phyloP scores from a whole-genome alignment of 2,797 vertebrate genomes.

The Phrynocephalus forsythii region DNA sequence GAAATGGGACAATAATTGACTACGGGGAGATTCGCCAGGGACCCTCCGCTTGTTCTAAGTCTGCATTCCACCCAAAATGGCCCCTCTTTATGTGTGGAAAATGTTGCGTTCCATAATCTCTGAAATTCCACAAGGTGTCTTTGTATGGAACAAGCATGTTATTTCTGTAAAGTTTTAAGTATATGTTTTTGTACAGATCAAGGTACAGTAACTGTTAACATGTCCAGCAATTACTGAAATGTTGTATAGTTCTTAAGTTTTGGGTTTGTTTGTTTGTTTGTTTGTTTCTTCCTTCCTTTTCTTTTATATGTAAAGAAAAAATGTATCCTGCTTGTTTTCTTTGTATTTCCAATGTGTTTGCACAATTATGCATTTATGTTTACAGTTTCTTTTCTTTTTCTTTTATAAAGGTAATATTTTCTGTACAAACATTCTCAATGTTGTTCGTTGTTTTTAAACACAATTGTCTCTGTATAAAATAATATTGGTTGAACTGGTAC shows the following conservation, averaged over 20 bases:
- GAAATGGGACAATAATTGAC: constrained; percentile 62
- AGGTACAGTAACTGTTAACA: constrained; percentile 80
- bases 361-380: constrained; percentile 84
- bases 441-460: constrained; percentile 96
- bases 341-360: constrained; percentile 90
- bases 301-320: constrained; percentile 81
- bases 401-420: constrained; percentile 86
- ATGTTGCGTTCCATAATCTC: constrained; percentile 68
- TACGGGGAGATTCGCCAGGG: constrained; percentile 24
- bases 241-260: constrained; percentile 83
- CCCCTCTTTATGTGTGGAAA: constrained; percentile 78
- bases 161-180: constrained; percentile 82
- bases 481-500: constrained; percentile 88
- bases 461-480: constrained; percentile 92
- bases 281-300: constrained; percentile 21
- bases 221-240: constrained; percentile 83
- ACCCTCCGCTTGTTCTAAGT: constrained; percentile 55
- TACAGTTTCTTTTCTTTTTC: constrained; percentile 79
- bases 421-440: constrained; percentile 92
- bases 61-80: constrained; percentile 63
- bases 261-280: constrained; percentile 66
- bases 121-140: constrained; percentile 79
- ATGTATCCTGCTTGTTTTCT: constrained; percentile 86
- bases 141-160: constrained; percentile 84
- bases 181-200: constrained; percentile 84